Base-by-base conservation (phyloP, 2,113 vertebrate species). In the Atractosteus spatula region DNA sequence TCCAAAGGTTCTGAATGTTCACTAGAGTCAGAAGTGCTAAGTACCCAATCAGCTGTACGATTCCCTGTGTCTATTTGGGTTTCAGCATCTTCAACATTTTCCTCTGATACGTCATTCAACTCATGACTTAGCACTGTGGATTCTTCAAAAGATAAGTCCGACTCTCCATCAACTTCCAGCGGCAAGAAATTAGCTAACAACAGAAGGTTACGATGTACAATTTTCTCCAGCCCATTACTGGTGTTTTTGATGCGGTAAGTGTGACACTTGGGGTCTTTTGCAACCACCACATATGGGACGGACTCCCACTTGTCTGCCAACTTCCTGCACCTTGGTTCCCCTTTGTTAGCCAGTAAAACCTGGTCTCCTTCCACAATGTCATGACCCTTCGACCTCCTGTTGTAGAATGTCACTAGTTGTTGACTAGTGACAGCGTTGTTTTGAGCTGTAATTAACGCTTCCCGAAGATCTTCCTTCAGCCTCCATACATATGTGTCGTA, bases 261-360 rank as follows among this genome's bases (percentile, higher is more conserved):
- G 44, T 75, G 73, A 14, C 72, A 68, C n/a, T 55, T 67, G 13
- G 74, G 29, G 16, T 75, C 62, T 44, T 5, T 56, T 3, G 69
- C 14, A 3, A 73, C 17, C 11, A 77, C 71, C 8, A 69, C 14
- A 41, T 77, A 73, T 4, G 61, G 61, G 5, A 41, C 41, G 7
- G 71, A 73, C n/a, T 70, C 71, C 76, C 71, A 73, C 17, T 42
- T 57, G 42, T 72, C 70, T 12, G 70, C 67, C 17, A 73, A 29
- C 13, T 73, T 77, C n/a, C 71, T 41, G 1, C 44, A 7, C n/a
- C 74, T 29, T 2, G 47, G 17, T 67, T 67, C 74, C 59, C 63
- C 69, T 12, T 73, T 73, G 8, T 77, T 77, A 7, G 66, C 70
- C 12, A 76, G 8, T 2, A 76, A 8, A 1, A 76, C 74, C 41